phyloP scores from a whole-genome alignment of 2,797 vertebrate species.

The Moxostoma hubbsi region DNA sequence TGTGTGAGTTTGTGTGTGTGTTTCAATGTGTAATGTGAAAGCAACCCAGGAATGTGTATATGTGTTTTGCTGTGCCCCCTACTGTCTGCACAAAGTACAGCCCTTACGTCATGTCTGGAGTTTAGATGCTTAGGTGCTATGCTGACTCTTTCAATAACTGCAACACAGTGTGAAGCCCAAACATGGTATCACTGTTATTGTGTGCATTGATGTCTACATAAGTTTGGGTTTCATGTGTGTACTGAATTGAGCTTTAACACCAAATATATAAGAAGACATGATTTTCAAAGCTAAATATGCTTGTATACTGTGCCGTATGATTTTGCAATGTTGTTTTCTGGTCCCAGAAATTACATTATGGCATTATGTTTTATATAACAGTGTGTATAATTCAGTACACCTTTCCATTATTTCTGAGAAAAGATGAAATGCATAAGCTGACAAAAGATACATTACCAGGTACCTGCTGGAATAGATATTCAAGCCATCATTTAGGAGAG shows the following conservation, averaged over 20 bases:
- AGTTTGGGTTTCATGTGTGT: neutral
- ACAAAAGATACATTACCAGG: conserved; percentile 57
- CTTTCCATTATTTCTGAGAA: conserved; percentile 65
- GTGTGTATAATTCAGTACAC: conserved; percentile 30
- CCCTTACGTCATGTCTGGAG: conserved; percentile 73
- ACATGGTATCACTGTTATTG: conserved; percentile 50
- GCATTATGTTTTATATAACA: conserved; percentile 33
- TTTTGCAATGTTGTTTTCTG: neutral
- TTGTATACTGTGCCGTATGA: neutral
- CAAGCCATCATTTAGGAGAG: conserved; percentile 13
- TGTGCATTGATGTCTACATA: neutral
- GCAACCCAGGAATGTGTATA: neutral
- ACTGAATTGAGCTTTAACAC: conserved; percentile 6
- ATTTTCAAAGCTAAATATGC: neutral
- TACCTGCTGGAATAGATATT: conserved; percentile 30
- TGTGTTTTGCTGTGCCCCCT: conserved; percentile 71
- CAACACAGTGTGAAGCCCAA: neutral
- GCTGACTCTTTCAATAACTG: conserved; percentile 38
- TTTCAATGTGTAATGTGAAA: conserved; percentile 25
- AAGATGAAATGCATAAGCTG: conserved; percentile 25
- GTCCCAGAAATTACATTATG: conserved; percentile 1
- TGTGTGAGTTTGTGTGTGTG: conserved; percentile 40
- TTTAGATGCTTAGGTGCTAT: conserved; percentile 23
- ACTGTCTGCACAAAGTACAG: conserved; percentile 70
- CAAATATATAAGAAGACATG: neutral